Base-by-base conservation (phyloP, 2,113 vertebrate species). In the Camelus bactrianus region DNA sequence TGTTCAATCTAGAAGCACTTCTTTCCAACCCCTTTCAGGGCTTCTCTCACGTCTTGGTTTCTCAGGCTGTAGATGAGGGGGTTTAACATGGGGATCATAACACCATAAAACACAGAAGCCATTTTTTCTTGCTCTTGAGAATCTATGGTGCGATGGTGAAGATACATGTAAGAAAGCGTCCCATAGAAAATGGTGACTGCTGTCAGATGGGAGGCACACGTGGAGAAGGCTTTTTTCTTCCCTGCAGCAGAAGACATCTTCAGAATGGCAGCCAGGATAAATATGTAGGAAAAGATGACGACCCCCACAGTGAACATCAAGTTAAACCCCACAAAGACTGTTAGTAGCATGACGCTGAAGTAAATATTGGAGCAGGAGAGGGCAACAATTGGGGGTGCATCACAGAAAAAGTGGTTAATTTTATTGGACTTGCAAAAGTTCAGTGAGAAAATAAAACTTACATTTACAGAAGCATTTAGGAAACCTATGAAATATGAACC, bases 381-480 rank as follows among this genome's bases (percentile, higher is more conserved):
- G 35, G 95, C 92, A 9, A 97, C 86, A 26, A 97, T 62, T n/a
- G 96, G 96, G 58, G 96, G 95, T 1, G 32, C 83, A 42, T 98
- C 97, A 80, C 96, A 97, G 93, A 97, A 97, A n/a, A 98, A 97
- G 48, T 97, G 96, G 56, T 98, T 98, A 17, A 97, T 95, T 56
- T 15, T 70, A 56, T 96, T 97, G 64, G 97, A 96, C 32, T 92
- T 81, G 76, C 97, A 98, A 14, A 97, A 96, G 30, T 60, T 67
- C 42, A 96, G 38, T 3, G 77, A 89, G 64, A 97, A 95, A 58
- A 90, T 92, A 64, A 93, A 72, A 46, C 95, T 6, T 1, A 69
- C 65, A 19, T 97, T 96, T 35, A 97, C 26, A 42, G 93, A 95
- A 35, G 91, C 92, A 80, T 96, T 97, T 24, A 97, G 64, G 58